These are phyloP conservation scores for Drosophila cracens DNA, from an alignment of 2,888 invertebrate genomes.

Conservation along the genomic window DNA sequence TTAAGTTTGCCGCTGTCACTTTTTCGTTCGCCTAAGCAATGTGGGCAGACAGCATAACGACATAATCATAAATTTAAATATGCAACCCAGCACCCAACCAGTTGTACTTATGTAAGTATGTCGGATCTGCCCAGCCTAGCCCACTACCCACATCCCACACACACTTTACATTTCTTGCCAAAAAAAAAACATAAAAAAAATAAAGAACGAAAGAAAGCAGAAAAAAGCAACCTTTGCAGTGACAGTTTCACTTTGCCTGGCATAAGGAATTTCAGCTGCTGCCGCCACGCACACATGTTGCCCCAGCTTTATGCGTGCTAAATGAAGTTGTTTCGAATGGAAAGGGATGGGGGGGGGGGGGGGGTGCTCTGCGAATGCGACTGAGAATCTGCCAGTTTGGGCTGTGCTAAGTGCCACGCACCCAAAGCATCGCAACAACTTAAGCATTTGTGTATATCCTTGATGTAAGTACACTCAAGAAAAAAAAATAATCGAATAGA, in stretches of 20 bases:
- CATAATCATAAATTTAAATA: conserved; percentile 84
- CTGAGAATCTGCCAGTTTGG: background rate
- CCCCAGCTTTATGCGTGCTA: conserved; percentile 73
- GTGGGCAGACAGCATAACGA: conserved; percentile 78
- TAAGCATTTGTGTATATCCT: conserved; percentile 1
- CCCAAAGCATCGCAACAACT: conserved; percentile 10
- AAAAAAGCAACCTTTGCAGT: conserved; percentile 61
- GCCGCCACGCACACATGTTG: conserved; percentile 70
- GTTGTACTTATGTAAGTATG: conserved; percentile 24
- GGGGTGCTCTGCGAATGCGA: background rate
- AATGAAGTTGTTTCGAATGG: conserved; percentile 67
- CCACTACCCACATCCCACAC: background rate
- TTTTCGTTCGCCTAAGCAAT: conserved; percentile 71
- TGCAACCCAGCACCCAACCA: conserved; percentile 60
- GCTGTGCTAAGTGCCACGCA: conserved; percentile 26
- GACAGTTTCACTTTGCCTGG: conserved; percentile 77
- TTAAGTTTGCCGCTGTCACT: conserved; percentile 79
- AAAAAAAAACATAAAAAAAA: conserved; percentile 12
- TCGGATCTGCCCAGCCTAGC: conserved; percentile 1
- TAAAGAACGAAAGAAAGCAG: conserved; percentile 4
- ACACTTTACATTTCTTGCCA: conserved; percentile 63
- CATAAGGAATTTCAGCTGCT: conserved; percentile 65
- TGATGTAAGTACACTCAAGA: background rate
- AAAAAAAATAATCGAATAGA: background rate
- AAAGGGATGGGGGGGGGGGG: background rate